Conservation (phyloP, 2,888 invertebrate genomes). For the Molorchus minor region DNA sequence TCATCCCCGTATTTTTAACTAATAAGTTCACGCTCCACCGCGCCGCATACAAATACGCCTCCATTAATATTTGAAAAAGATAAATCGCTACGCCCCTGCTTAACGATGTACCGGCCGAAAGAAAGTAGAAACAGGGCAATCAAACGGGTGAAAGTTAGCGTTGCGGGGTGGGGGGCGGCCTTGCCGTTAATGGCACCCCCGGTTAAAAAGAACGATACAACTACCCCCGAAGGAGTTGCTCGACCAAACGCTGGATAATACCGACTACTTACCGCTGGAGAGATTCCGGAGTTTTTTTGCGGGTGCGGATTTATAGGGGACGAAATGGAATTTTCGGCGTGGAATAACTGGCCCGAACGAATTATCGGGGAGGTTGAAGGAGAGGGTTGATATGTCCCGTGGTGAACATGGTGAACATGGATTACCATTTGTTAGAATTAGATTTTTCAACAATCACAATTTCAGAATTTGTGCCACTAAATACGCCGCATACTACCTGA, state of each 20-base stretch:
- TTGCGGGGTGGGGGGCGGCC: slow-evolving; percentile 18
- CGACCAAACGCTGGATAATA: slow-evolving; percentile 8
- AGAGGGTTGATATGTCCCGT: too few relatives aligned
- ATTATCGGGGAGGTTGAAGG: too few relatives aligned
- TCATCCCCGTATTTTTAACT: too few relatives aligned
- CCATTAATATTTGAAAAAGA: slow-evolving; percentile 18
- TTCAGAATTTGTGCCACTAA: too few relatives aligned
- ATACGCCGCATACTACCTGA: too few relatives aligned
- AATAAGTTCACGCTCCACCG: background rate
- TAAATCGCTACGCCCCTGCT: slow-evolving; percentile 9
- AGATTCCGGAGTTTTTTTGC: slow-evolving; percentile 8
- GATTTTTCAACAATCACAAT: too few relatives aligned
- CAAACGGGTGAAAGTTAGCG: slow-evolving; percentile 29
- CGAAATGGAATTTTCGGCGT: background rate
- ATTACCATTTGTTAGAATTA: too few relatives aligned
- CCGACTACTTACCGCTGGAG: slow-evolving; percentile 12
- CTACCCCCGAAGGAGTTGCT: slow-evolving; percentile 12
- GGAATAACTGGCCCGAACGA: too few relatives aligned
- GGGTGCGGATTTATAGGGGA: background rate
- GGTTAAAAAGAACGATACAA: slow-evolving; percentile 35
- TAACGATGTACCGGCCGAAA: slow-evolving; percentile 22
- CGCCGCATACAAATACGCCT: background rate
- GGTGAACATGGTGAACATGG: too few relatives aligned
- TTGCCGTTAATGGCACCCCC: slow-evolving; percentile 32
- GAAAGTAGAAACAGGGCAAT: slow-evolving; percentile 29